A percentile compares a stretch with the other conserved stretches of the same genome.
Conservation (phyloP, 2,113 vertebrate genomes). For the Catagonus wagneri region DNA sequence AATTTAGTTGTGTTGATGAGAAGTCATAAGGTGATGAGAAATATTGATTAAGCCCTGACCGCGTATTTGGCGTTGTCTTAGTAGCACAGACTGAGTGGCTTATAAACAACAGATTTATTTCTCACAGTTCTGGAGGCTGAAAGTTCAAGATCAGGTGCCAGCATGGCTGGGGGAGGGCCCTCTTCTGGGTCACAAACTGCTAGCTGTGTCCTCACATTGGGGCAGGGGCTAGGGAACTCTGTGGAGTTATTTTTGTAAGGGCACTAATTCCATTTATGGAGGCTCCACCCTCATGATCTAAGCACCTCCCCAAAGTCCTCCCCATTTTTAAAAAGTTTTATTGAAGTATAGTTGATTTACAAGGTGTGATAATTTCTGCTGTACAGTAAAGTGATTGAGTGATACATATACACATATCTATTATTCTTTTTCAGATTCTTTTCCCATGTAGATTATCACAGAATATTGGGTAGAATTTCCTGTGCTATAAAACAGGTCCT, state of each 20-base stretch:
- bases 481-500: no score
- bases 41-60: not conserved
- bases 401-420: no score
- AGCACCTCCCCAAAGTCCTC: not conserved
- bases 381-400: no score
- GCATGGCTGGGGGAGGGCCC: not conserved
- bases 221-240: not conserved
- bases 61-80: not conserved
- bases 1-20: not conserved
- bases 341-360: no score
- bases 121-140: not conserved
- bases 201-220: not conserved
- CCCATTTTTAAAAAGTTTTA: no score
- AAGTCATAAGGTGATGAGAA: not conserved
- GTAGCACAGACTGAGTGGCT: not conserved
- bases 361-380: no score
- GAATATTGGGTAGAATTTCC: no score
- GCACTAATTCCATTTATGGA: not conserved
- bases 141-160: not conserved
- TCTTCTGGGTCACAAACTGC: not conserved
- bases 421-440: no score
- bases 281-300: not conserved
- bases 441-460: no score
- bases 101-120: not conserved
- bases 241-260: not conserved